Base-by-base conservation (phyloP, 35 echinoderm and acorn worm species). In the Strongylocentrotus purpuratus region DNA sequence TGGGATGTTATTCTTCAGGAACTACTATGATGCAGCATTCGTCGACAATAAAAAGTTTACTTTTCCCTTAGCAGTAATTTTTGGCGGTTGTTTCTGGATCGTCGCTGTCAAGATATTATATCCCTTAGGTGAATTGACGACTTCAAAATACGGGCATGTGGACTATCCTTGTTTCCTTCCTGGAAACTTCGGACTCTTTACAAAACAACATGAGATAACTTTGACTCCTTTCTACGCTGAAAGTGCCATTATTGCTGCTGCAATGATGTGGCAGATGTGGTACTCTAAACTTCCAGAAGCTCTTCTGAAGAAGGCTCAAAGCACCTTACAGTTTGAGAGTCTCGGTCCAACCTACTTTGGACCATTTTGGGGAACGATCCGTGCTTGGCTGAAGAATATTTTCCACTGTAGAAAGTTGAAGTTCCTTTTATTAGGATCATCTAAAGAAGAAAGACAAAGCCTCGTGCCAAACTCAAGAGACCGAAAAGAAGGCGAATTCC, bases 211-310 rank as follows among this genome's bases (percentile, higher is more conserved):
- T 4, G 65, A 78, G 22, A 78, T n/a, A 28, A 78, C 22, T 7
- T 22, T 89, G 87, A 89, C 87, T 89, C 87, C 32, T 89, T 89
- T 89, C 20, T 89, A 89, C 87, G 87, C 45, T 15, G 87, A 89
- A 28, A 45, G 33, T 89, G 87, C 33, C 45, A 89, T 89, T 2
- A 89, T 89, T 10, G 32, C 33, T 45, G 87, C 87, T 33, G 87
- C 31, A 4, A 89, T 89, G 32, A 45, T 33, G 1, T 89, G 87
- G 87, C 32, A 33, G 32, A 41, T 89, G 12, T 89, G 32, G 87
- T 45, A 13, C 2, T 89, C 87, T 25, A 89, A 15, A 32, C 12
- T 89, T 15, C 32, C 32, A 13, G 8, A 7, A 45, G 14, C 32
- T 31, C 87, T 89, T 12, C 15, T 89, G 32, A 33, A 25, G 12